These are phyloP conservation scores for Phthorimaea operculella DNA, from an alignment of 1,140 invertebrate species.

Conservation along the genomic window DNA sequence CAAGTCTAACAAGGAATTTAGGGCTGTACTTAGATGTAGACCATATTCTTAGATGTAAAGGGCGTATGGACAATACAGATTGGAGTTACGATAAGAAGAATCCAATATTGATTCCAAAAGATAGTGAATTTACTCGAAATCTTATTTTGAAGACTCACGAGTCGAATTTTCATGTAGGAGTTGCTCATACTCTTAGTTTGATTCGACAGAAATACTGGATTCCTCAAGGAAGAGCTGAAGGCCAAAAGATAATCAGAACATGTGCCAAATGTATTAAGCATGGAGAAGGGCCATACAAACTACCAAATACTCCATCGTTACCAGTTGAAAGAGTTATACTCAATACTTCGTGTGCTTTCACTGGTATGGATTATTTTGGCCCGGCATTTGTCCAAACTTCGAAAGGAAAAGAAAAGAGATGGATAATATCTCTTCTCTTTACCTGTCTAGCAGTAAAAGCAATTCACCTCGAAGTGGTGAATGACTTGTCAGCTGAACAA, in stretches of 20 bases:
- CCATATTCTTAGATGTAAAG: slow-evolving; percentile 5
- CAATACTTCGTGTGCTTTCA: slow-evolving; percentile 6
- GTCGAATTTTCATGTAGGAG: slow-evolving; percentile 11
- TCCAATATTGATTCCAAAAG: slow-evolving; percentile 10
- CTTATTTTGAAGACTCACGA: slow-evolving; percentile 6
- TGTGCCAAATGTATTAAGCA: slow-evolving; percentile 8
- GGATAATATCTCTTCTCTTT: slow-evolving; percentile 31
- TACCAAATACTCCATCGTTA: slow-evolving; percentile 6
- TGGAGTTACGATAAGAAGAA: slow-evolving; percentile 7
- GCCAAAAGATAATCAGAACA: slow-evolving; percentile 2
- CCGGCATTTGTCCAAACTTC: neutral
- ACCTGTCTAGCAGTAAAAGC: slow-evolving; percentile 30
- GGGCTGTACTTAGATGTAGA: slow-evolving; percentile 3
- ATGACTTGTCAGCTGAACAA: slow-evolving; percentile 25
- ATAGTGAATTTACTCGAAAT: neutral
- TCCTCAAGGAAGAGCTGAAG: slow-evolving; percentile 10
- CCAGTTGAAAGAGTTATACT: slow-evolving; percentile 9
- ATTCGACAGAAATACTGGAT: slow-evolving; percentile 13
- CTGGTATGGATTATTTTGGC: slow-evolving; percentile 12
- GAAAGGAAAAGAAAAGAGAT: slow-evolving; percentile 27
- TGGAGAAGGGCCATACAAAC: slow-evolving; percentile 7
- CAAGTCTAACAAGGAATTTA: neutral
- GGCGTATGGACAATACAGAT: neutral
- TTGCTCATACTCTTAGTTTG: slow-evolving; percentile 4
- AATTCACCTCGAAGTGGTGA: slow-evolving; percentile 35